Percentiles rank a stretch among this genome's conserved stretches.
Conservation (phyloP, 2,113 vertebrate species). For the Hippocampus barbouri region DNA sequence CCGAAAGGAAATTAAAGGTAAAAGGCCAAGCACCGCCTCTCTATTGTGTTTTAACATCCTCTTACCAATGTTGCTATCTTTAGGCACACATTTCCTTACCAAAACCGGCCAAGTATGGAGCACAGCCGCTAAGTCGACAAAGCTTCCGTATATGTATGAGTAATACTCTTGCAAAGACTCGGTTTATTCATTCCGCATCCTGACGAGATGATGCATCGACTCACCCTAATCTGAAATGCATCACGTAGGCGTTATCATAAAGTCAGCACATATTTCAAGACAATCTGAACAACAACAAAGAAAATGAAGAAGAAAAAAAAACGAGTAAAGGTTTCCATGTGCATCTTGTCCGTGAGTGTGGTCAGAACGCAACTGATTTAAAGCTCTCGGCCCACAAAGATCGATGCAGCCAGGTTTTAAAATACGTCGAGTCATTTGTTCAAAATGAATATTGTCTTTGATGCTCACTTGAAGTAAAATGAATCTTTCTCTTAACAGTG, state of each 20-base stretch:
- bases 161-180: not conserved
- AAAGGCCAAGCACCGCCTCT: constrained; percentile 18
- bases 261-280: not conserved
- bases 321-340: not conserved
- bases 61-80: not conserved
- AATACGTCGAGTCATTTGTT: not conserved
- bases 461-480: not conserved
- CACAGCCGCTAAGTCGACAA: constrained; percentile 9
- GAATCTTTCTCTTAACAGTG: not conserved
- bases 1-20: constrained; percentile 44
- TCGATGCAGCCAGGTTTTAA: not conserved
- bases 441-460: not conserved
- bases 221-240: not conserved
- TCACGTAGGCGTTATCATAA: not conserved
- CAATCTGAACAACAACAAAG: not conserved
- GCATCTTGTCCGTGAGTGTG: not conserved
- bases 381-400: not conserved
- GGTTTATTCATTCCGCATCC: not conserved
- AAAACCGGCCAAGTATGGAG: not conserved
- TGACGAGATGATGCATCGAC: not conserved
- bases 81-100: not conserved
- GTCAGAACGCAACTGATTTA: not conserved
- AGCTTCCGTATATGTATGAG: not conserved
- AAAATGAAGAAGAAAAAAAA: not conserved
- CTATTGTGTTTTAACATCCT: constrained; percentile 8